Base-by-base conservation (phyloP, 1,140 invertebrate species). In the Sycophaga agraensis region DNA sequence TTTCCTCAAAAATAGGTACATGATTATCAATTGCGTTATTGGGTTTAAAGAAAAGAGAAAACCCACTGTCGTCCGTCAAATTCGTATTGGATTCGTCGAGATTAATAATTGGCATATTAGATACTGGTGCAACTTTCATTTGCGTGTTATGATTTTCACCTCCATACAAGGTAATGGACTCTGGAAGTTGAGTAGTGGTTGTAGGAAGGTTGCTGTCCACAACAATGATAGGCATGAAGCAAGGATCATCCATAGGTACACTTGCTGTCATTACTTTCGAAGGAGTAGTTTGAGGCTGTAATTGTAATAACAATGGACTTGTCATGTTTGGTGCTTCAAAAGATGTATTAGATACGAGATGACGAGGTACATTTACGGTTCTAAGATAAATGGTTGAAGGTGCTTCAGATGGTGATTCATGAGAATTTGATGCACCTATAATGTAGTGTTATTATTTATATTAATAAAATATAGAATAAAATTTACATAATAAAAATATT, bases 11-110 rank as follows among this genome's bases (percentile, higher is more conserved):
- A n/a, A n/a, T n/a, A n/a, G n/a, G n/a, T n/a, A n/a, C n/a, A n/a
- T n/a, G n/a, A n/a, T n/a, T n/a, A n/a, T n/a, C n/a, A n/a, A n/a
- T n/a, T n/a, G n/a, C 4, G 11, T 53, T 42, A 5, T 35, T 16
- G 39, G 12, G 71, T 50, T 80, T 81, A 2, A 81, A 64, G 28
- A 73, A 72, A 0, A 77, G 76, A 0, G 78, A 79, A 4, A 80
- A 60, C n/a, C 76, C 73, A 0, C 68, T 21, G 17, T 54, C 70
- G 1, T 74, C 64, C 2, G 19, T 17, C 26, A n/a, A n/a, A n/a
- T n/a, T n/a, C n/a, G n/a, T n/a, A n/a, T n/a, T n/a, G n/a, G 72
- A 70, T 1, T 78, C 74, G 0, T 77, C 76, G 0, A 78, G 26
- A 26, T 68, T 73, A 26, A 80, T 68, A 5, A 65, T 59, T 17